Base-by-base conservation (phyloP, 2,888 invertebrate genomes). In the Serripes groenlandicus region DNA sequence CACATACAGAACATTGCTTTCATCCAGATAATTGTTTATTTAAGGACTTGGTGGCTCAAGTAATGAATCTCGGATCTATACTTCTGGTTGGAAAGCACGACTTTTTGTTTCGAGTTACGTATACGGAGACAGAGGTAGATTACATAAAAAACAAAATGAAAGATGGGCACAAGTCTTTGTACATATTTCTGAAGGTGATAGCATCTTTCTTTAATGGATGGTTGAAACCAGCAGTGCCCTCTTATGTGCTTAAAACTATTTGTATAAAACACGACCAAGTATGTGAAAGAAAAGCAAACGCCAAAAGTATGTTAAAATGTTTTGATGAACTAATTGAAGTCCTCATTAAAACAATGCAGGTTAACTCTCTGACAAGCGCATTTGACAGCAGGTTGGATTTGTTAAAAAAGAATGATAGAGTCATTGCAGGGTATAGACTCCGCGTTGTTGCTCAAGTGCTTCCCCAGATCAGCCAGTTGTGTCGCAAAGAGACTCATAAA, bases 41-140 rank as follows among this genome's bases (percentile, higher is more conserved):
- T 2, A 26, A 37, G 11, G 26, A 21, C n/a, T 11, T 69, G 15
- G 49, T 30, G 9, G 30, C 32, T 1, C 21, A n/a, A 28, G 49
- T 69, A 9, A 9, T 23, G 26, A 42, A 21, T 5, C 23, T 15
- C 11, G 42, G 49, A 49, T 69, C 69, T 18, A 1, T 69, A 11
- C 30, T 69, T 21, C 23, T 42, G 1, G 69, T 69, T 21, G 69
- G 69, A 9, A 18, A 69, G 18, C 21, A 1, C 3, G 30, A 52
- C 3, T 28, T 11, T 52, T 9, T 37, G 7, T 30, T 66, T 34
- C 30, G 66, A 18, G 34, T 66, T 9, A 23, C 66, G 15, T 66
- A 35, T 9, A 69, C 69, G 35, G 69, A 69, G 26, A 69, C 69
- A 18, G 69, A 69, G 30, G 69, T 69, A 42, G 69, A 69, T 28